A percentile compares a stretch with the other conserved stretches of the same genome.
Evolutionary conservation across 2,797 vertebrate genomes (phyloP).

Genomic region (Picus viridis): DNA sequence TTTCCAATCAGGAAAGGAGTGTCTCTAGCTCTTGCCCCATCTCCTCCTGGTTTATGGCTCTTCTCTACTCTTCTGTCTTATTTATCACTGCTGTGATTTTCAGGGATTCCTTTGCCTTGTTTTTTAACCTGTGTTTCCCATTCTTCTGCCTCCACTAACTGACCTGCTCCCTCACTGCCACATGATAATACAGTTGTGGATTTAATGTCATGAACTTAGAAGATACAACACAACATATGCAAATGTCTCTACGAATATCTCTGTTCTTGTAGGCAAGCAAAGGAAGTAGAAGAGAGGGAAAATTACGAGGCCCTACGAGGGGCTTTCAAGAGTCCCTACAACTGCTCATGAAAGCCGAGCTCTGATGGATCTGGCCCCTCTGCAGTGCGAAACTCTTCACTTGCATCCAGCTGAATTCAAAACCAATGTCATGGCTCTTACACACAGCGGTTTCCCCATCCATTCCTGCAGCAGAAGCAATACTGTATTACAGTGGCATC

Average conservation of each 20-base stretch:
- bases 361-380: not conserved
- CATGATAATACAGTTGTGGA: no score
- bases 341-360: not conserved
- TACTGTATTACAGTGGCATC: rapidly evolving
- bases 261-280: no score
- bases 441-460: not conserved
- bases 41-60: not conserved
- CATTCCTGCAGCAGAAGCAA: not conserved
- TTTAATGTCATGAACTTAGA: no score
- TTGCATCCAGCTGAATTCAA: not conserved
- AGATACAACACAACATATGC: no score
- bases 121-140: not conserved
- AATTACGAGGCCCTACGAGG: not conserved
- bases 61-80: not conserved
- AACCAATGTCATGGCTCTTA: rapidly evolving
- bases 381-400: not conserved
- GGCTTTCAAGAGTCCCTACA: not conserved
- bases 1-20: not conserved
- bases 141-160: no score
- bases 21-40: not conserved
- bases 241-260: no score
- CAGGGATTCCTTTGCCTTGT: not conserved
- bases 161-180: no score
- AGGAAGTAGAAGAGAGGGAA: not conserved
- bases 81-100: not conserved